Percentiles rank a stretch among this genome's conserved stretches.
These are phyloP conservation scores for Nomada fucata DNA, from an alignment of 2,888 invertebrate genomes.

Conservation along the genomic window DNA sequence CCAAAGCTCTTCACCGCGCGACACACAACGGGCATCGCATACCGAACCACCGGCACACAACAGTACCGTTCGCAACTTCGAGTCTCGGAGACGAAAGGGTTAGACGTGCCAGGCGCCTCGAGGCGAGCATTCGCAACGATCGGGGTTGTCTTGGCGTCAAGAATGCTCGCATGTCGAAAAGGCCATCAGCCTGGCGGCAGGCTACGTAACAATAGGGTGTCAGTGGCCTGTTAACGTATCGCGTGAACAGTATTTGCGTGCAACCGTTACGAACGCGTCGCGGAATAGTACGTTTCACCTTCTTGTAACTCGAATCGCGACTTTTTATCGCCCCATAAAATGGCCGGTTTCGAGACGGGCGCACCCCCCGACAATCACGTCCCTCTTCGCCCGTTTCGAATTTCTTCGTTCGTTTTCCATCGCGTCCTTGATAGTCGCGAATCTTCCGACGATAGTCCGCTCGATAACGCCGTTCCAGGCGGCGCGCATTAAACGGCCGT, in stretches of 20 bases:
- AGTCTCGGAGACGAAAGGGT: too few relatives aligned
- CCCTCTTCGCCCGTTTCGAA: not conserved
- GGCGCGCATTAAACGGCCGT: not conserved
- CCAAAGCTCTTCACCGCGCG: too few relatives aligned
- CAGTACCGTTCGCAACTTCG: too few relatives aligned
- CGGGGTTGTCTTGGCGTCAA: too few relatives aligned
- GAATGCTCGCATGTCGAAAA: not conserved
- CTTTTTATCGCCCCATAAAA: conserved; percentile 12
- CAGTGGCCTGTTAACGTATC: conserved; percentile 41
- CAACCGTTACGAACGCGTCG: not conserved
- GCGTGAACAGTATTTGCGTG: conserved; percentile 41
- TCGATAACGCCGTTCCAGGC: not conserved
- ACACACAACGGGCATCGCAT: too few relatives aligned
- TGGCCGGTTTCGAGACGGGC: not conserved
- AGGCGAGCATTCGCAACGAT: not conserved
- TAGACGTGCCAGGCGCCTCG: too few relatives aligned
- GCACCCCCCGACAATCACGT: not conserved
- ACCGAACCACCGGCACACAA: too few relatives aligned
- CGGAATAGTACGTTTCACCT: not conserved
- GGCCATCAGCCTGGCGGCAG: not conserved
- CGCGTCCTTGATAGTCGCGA: not conserved
- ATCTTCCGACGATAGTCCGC: not conserved
- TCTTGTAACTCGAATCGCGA: not conserved
- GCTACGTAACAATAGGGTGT: conserved; percentile 16
- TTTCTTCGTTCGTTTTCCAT: not conserved